These are phyloP conservation scores for Psittacula echo DNA, from an alignment of 2,797 vertebrate genomes.

Conservation along the genomic window DNA sequence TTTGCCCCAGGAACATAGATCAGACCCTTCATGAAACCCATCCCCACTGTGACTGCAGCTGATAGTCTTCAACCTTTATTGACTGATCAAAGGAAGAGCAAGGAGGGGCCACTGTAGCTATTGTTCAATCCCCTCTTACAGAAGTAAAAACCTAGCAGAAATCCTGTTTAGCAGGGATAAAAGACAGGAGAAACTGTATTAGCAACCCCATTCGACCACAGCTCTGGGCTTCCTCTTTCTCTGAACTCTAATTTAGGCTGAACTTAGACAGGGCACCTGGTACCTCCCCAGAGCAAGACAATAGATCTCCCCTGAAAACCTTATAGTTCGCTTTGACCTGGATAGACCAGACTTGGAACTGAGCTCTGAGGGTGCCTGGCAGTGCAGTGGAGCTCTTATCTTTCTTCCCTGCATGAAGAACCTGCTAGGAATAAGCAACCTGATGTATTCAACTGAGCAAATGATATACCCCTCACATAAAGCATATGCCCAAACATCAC, in stretches of 20 bases:
- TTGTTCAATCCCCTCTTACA: background rate
- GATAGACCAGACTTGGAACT: background rate
- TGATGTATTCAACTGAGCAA: background rate
- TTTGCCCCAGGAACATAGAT: background rate
- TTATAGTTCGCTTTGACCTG: background rate
- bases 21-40: background rate
- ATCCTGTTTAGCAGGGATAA: background rate
- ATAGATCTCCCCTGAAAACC: background rate
- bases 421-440: background rate
- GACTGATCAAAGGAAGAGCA: background rate
- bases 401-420: background rate
- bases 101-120: background rate
- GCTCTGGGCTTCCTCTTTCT: background rate
- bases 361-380: background rate
- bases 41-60: background rate
- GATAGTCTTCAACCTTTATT: background rate
- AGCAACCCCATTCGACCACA: background rate
- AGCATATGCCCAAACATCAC: background rate
- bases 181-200: background rate
- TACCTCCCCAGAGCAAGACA: background rate
- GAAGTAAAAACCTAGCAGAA: background rate
- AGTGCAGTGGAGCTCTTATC: background rate
- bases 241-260: background rate
- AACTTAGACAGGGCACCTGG: background rate
- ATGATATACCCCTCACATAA: fast-evolving